Evolutionary conservation across 2,113 vertebrate genomes (phyloP).

Genomic region (Mobula birostris): DNA sequence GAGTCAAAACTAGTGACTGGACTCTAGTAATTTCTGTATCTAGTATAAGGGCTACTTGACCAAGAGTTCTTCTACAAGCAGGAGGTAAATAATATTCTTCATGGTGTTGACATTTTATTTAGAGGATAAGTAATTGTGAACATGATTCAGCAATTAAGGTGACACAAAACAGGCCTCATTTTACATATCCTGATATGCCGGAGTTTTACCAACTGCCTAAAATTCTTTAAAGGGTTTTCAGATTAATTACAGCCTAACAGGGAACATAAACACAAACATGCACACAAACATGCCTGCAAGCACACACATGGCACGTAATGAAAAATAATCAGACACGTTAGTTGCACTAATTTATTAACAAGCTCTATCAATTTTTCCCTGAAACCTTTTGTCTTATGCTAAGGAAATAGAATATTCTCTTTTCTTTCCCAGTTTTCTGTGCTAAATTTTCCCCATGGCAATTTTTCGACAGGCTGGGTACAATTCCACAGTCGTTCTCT

Average conservation of each 20-base stretch:
- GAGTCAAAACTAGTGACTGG: constrained; percentile 52
- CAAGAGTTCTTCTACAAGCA: constrained; percentile 45
- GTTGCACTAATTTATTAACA: constrained; percentile 31
- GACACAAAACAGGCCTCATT: constrained; percentile 62
- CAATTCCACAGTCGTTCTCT: neutral
- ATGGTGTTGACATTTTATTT: constrained; percentile 66
- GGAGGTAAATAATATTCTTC: constrained; percentile 64
- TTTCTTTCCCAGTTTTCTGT: neutral
- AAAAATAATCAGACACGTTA: constrained; percentile 35
- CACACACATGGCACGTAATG: constrained; percentile 29
- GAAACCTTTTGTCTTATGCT: neutral
- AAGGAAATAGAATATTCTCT: constrained; percentile 7
- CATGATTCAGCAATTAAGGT: constrained; percentile 62
- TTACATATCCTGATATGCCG: constrained; percentile 37
- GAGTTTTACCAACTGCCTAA: constrained; percentile 33
- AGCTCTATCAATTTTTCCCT: constrained; percentile 14
- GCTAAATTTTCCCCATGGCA: neutral
- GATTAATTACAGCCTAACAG: constrained; percentile 30
- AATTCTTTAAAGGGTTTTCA: constrained; percentile 36
- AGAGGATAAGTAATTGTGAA: constrained; percentile 71
- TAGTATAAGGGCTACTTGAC: constrained; percentile 46
- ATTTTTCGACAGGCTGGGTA: neutral
- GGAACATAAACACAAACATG: constrained; percentile 32
- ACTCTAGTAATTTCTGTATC: constrained; percentile 42
- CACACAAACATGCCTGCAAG: constrained; percentile 11